Base-by-base conservation (phyloP, 2,113 vertebrate genomes). In the Tylochromis polylepis region DNA sequence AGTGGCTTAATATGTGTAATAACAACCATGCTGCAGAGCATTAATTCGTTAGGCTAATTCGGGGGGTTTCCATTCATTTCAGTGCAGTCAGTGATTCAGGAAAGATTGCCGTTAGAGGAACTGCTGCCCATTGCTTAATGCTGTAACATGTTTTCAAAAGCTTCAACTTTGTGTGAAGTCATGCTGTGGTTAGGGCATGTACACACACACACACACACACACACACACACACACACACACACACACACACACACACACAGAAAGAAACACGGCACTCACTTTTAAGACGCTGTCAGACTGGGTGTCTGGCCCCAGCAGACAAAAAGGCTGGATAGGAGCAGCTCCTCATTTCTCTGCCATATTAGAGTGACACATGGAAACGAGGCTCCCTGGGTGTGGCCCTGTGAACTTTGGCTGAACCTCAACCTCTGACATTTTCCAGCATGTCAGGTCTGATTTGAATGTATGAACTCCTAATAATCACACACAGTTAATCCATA, bases 381-480 rank as follows among this genome's bases (percentile, higher is more conserved):
- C 14, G 24, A 72, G 87, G 58, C 85, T 84, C 75, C 87, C 85
- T 16, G 79, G 77, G 87, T 70, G 84, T 15, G 38, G 84, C 72
- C 55, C 16, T 14, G 12, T 91, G 89, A 91, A 87, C 91, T 93
- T 86, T 93, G 91, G 91, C 89, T 93, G 91, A 91, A 89, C 91
- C 53, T 77, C 59, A 29, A 70, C 57, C 46, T 81, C 72, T 79
- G 72, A 80, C 29, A 10, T 27, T 55, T 62, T 77, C 75, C 79
- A 46, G 20, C 34, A 9, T 36, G 38, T 62, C 62, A 46, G 55
- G 51, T 27, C 62, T 11, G 43, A 56, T 43, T 34, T 15, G n/a
- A 79, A n/a, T 31, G 31, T 43, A 82, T 38, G 46, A 29, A 79
- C 82, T 46, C 53, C 24, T 20, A 38, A n/a, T 62, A 65, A 36